phyloP scores from a whole-genome alignment of 2,113 vertebrate genomes.

The Lophura nycthemera region DNA sequence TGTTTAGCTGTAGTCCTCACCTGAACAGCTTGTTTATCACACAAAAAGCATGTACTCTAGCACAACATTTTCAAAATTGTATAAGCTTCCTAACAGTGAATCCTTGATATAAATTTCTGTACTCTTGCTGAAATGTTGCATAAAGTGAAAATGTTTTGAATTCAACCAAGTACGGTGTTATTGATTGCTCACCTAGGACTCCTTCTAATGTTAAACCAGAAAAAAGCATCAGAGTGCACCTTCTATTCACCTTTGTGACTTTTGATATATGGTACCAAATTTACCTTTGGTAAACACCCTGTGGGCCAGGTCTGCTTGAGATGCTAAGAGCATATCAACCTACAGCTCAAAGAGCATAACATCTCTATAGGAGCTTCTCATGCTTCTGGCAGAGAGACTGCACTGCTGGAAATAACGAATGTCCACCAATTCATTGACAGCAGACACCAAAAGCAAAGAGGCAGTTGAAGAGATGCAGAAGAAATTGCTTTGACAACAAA shows the following conservation, averaged over 20 bases:
- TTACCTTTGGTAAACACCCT: not conserved
- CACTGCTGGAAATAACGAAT: not conserved
- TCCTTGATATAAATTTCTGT: not conserved
- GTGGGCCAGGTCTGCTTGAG: fast-evolving
- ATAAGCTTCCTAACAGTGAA: not conserved
- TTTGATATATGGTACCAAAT: not conserved
- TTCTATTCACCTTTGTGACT: not conserved
- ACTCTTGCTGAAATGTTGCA: not conserved
- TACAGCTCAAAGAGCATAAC: not conserved
- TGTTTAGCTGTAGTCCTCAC: not conserved
- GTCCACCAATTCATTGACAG: not conserved
- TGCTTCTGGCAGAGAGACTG: not conserved
- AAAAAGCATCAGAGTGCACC: not conserved
- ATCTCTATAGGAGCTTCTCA: not conserved
- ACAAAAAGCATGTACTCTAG: fast-evolving
- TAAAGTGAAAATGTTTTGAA: not conserved
- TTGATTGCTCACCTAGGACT: not conserved
- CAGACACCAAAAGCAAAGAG: not conserved
- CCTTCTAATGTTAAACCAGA: not conserved
- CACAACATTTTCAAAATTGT: fast-evolving
- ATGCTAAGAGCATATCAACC: fast-evolving
- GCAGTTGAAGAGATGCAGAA: not conserved
- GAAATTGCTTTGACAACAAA: conserved; percentile 29
- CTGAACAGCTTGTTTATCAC: not conserved
- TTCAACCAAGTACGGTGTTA: not conserved